Conservation (phyloP, 2,797 vertebrate genomes). For the Columba guinea region DNA sequence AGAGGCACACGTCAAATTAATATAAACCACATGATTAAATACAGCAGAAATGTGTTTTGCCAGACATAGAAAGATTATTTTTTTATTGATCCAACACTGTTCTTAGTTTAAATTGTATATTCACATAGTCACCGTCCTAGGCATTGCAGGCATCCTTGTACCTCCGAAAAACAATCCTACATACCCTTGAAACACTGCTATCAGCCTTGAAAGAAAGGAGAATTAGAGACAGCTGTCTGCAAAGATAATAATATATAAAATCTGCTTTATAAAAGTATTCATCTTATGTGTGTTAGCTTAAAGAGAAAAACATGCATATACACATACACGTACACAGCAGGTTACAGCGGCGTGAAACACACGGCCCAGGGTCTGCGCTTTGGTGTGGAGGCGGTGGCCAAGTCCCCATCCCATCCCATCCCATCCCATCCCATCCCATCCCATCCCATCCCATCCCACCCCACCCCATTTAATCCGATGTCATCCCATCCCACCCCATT, state of each 20-base stretch:
- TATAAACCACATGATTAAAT: not conserved
- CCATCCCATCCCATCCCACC: too few species aligned
- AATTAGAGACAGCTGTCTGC: not conserved
- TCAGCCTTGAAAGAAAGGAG: not conserved
- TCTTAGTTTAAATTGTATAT: not conserved
- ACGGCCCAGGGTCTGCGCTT: not conserved
- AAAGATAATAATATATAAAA: not conserved
- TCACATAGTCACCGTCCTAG: not conserved
- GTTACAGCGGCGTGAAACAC: accelerated
- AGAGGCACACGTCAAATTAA: not conserved
- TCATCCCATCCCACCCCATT: too few species aligned
- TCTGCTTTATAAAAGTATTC: not conserved
- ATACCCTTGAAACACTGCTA: not conserved
- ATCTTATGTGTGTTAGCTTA: not conserved
- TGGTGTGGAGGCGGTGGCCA: not conserved
- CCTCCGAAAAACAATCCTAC: not conserved
- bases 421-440: too few species aligned
- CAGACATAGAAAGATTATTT: too few species aligned
- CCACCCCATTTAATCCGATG: too few species aligned
- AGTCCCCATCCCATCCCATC: too few species aligned
- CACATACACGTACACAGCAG: not conserved
- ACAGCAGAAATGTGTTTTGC: not conserved
- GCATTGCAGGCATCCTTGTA: not conserved
- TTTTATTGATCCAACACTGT: not conserved
- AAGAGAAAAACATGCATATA: not conserved